Evolutionary conservation across 2,797 vertebrate species (phyloP).

Genomic region (Prionace glauca): DNA sequence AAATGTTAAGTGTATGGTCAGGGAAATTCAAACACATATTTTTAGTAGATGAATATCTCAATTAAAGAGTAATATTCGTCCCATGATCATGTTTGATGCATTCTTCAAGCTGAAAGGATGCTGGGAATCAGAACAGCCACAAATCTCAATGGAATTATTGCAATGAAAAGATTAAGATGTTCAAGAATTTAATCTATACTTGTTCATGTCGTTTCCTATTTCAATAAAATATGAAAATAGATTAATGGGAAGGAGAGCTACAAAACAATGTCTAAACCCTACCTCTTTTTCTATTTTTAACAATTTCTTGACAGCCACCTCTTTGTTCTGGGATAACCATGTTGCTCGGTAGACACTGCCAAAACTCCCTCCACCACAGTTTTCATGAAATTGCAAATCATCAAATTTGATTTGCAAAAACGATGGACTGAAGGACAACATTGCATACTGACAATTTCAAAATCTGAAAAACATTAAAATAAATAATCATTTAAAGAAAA

Average conservation of each 20-base stretch:
- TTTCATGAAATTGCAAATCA: slow-evolving; percentile 95
- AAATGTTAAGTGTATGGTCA: too few species aligned
- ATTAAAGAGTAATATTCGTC: background rate
- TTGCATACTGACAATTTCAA: slow-evolving; percentile 78
- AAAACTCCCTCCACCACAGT: slow-evolving; percentile 96
- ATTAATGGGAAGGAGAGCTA: background rate
- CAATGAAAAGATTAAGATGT: background rate
- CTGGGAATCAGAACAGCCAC: background rate
- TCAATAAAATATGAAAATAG: background rate
- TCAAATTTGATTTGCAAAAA: slow-evolving; percentile 95
- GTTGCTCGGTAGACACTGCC: slow-evolving; percentile 94
- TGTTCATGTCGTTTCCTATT: background rate
- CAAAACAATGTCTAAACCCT: slow-evolving; percentile 51
- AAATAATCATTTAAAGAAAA: background rate
- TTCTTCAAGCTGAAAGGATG: background rate
- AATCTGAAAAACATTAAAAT: slow-evolving; percentile 57
- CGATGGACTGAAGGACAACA: slow-evolving; percentile 87
- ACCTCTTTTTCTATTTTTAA: slow-evolving; percentile 99
- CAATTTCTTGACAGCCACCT: slow-evolving; percentile 98
- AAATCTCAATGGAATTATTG: background rate
- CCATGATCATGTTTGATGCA: background rate
- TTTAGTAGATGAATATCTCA: background rate
- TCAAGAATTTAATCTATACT: background rate
- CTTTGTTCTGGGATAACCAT: slow-evolving; percentile 97
- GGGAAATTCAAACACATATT: background rate